Evolutionary conservation across 2,113 vertebrate species (phyloP).

Genomic region (Cheirogaleus medius): DNA sequence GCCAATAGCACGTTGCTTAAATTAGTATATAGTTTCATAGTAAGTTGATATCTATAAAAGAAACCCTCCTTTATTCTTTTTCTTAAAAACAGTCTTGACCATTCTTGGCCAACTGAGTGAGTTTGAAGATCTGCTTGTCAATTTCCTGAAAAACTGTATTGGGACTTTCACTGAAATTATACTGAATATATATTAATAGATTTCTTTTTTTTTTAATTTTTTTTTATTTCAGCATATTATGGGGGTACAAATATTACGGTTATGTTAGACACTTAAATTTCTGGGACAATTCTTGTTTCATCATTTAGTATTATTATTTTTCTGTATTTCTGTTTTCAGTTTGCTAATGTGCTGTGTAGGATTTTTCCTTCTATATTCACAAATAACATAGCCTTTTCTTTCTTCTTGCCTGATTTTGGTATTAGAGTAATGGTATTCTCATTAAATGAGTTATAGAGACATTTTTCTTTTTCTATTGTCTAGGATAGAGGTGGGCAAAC

Average conservation of each 20-base stretch:
- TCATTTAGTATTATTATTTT: neutral
- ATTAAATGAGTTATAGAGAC: neutral
- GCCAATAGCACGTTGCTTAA: neutral
- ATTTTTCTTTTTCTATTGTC: fast-evolving
- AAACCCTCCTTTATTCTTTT: neutral
- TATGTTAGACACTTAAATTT: neutral
- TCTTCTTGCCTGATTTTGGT: neutral
- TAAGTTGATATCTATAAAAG: neutral
- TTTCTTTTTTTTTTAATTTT: no score
- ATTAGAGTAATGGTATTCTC: neutral
- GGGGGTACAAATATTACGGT: no score
- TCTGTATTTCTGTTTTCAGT: neutral
- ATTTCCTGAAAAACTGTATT: neutral
- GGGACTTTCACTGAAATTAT: neutral
- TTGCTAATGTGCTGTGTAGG: neutral
- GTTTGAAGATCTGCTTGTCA: neutral
- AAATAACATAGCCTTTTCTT: neutral
- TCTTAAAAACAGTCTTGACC: neutral
- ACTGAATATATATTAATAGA: neutral
- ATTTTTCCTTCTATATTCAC: neutral
- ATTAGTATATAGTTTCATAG: neutral
- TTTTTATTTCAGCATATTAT: no score
- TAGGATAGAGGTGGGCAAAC: neutral
- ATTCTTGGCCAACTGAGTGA: neutral
- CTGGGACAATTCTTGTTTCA: neutral